These are phyloP conservation scores for Adelges cooleyi DNA, from an alignment of 1,140 invertebrate genomes.

Conservation along the genomic window DNA sequence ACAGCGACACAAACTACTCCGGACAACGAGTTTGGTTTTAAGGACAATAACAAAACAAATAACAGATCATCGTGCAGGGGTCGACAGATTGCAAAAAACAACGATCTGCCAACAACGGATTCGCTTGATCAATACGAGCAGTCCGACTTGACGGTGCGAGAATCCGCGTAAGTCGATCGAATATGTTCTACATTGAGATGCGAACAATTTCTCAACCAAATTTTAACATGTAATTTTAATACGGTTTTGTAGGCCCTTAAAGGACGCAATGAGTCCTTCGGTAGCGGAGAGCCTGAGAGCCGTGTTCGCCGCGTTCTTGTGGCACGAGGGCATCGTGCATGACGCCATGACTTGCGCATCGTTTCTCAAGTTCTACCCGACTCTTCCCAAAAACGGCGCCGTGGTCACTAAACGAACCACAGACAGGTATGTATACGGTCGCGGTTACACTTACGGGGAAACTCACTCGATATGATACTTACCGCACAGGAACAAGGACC, in stretches of 20 bases:
- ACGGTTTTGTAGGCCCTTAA: background rate
- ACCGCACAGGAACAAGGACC: background rate
- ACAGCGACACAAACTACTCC: slow-evolving; percentile 12
- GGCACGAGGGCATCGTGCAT: slow-evolving; percentile 95
- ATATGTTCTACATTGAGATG: background rate
- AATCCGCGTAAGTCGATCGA: background rate
- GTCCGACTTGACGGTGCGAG: background rate
- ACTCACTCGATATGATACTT: background rate
- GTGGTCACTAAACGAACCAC: slow-evolving; percentile 55
- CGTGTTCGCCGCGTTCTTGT: slow-evolving; percentile 89
- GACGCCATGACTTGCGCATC: slow-evolving; percentile 95
- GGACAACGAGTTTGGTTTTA: background rate
- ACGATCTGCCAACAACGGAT: background rate
- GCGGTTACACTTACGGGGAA: background rate
- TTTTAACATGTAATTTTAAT: no score
- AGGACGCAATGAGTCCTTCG: slow-evolving; percentile 62
- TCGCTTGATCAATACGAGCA: background rate
- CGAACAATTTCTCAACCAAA: no score
- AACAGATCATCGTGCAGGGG: background rate
- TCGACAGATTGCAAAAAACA: background rate
- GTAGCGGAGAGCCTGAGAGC: slow-evolving; percentile 84
- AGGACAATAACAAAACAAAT: background rate
- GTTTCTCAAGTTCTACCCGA: slow-evolving; percentile 89
- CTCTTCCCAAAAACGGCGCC: slow-evolving; percentile 66
- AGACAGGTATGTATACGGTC: slow-evolving; percentile 32